phyloP scores from a whole-genome alignment of 2,113 vertebrate genomes.

The Struthio camelus region DNA sequence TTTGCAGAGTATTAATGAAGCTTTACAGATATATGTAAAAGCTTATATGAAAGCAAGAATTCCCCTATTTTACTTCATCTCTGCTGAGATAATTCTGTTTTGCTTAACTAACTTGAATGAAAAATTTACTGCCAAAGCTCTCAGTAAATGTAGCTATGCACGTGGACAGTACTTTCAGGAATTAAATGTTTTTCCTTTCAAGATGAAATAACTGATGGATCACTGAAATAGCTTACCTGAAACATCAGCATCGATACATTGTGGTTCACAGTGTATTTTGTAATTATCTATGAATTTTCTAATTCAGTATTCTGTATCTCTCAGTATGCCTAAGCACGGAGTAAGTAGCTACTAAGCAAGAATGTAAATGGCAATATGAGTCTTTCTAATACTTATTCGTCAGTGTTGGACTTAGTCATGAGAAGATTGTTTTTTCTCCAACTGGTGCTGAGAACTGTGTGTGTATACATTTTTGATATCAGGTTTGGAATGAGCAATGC shows the following conservation, averaged over 20 bases:
- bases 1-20: neutral
- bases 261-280: neutral
- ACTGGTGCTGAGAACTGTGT: neutral
- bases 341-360: neutral
- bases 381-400: neutral
- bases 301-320: neutral
- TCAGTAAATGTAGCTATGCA: neutral
- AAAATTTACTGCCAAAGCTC: neutral
- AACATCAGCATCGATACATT: neutral
- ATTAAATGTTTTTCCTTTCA: neutral
- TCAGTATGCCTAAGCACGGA: neutral
- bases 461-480: neutral
- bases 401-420: neutral
- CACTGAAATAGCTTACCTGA: neutral
- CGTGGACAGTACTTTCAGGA: neutral
- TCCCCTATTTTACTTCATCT: neutral
- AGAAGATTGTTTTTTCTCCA: neutral
- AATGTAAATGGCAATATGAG: neutral
- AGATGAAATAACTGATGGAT: neutral
- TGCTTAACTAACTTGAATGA: neutral
- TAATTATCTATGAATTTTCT: neutral
- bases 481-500: neutral
- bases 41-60: neutral
- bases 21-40: neutral
- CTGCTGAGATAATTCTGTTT: neutral